Conservation (phyloP, 1,140 invertebrate species). For the Procambarus clarkii region DNA sequence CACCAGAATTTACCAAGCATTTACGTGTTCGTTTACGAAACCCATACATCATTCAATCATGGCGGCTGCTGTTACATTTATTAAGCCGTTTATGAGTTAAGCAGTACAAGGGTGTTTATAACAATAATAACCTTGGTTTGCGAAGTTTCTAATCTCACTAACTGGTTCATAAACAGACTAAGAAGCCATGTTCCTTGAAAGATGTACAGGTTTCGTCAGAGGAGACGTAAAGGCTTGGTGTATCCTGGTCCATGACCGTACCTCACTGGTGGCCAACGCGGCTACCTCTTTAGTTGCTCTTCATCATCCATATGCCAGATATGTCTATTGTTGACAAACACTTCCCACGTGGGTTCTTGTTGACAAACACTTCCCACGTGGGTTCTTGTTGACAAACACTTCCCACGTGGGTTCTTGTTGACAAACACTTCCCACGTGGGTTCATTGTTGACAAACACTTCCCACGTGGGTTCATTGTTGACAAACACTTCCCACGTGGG, state of each 20-base stretch:
- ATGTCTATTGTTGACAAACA: slow-evolving; percentile 13
- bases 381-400: slow-evolving; percentile 31
- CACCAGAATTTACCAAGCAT: background rate
- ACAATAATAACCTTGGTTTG: too few relatives aligned
- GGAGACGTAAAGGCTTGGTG: too few relatives aligned
- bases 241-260: background rate
- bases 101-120: too few relatives aligned
- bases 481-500: background rate
- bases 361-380: slow-evolving; percentile 29
- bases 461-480: background rate
- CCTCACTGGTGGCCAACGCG: background rate
- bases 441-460: slow-evolving; percentile 14
- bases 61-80: background rate
- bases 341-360: slow-evolving; percentile 4
- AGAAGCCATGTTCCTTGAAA: too few relatives aligned
- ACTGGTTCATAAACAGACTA: too few relatives aligned
- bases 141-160: too few relatives aligned
- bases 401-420: slow-evolving; percentile 2
- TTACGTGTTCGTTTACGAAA: too few relatives aligned
- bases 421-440: background rate
- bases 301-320: slow-evolving; percentile 11
- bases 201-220: too few relatives aligned
- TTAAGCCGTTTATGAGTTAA: background rate
- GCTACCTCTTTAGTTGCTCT: background rate
- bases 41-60: too few relatives aligned